A percentile compares a stretch with the other conserved stretches of the same genome.
Evolutionary conservation across 2,113 vertebrate species (phyloP).

Genomic region (Pomatostomus ruficeps): DNA sequence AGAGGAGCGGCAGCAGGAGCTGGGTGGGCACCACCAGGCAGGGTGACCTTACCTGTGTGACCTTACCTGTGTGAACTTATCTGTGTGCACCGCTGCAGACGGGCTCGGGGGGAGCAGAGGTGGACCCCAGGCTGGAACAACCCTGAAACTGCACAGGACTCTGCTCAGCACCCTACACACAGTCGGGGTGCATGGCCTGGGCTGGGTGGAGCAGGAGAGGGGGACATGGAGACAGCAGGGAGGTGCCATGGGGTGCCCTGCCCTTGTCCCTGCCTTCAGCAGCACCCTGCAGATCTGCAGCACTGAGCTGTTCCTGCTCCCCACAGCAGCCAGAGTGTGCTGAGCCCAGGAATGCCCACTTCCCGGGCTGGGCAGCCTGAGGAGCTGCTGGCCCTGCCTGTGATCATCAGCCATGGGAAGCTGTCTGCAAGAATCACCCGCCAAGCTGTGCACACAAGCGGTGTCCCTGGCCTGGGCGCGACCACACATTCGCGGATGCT

Average conservation of each 20-base stretch:
- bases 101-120: neutral
- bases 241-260: accelerated
- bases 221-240: neutral
- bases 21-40: neutral
- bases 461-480: neutral
- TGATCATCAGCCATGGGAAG: neutral
- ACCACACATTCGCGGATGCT: accelerated
- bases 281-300: neutral
- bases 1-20: accelerated
- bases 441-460: accelerated
- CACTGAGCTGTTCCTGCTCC: accelerated
- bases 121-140: neutral
- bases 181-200: neutral
- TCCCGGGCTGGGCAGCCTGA: accelerated
- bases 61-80: too few species aligned
- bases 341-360: accelerated
- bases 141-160: neutral
- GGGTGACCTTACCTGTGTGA: neutral
- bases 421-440: neutral
- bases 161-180: neutral
- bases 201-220: neutral
- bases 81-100: neutral
- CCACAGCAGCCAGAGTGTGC: accelerated
- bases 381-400: neutral
- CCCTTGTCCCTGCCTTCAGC: neutral